Evolutionary conservation across 92 coral and sea anemone species (phyloP), one percentile per base, ranked within the genome.

Genomic region (Porites rus): DNA sequence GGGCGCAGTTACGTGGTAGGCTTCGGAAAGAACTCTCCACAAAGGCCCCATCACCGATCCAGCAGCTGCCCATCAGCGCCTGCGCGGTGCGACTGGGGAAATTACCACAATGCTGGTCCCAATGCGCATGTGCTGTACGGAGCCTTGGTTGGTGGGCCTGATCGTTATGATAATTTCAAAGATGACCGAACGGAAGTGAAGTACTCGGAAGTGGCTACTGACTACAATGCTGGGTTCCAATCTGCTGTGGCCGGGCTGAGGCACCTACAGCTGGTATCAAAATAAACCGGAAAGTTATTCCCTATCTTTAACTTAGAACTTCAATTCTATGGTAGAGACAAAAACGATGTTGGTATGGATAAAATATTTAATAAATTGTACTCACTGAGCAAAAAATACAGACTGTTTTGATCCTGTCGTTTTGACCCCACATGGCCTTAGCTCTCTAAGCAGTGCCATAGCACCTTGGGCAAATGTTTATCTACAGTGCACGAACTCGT

Each of bases 171-270:
- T 60, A 56, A 81, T 22, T 84, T 77, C 78, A 65, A 78, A 43
- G 94, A 91, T 59, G 65, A 69, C 20, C 73, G 94, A 58, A 69
- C 64, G 28, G 88, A 84, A 50, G 63, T 84, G 18, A 79, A 71
- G 89, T 54, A 54, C 64, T 87, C 88, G 19, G 92, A 91, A 61
- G 90, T 91, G 75, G 85, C 94, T 10, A 88, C 92, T 24, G 94
- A 88, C 86, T 91, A 88, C 77, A 91, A 91, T 17, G 94, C 92
- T 78, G 94, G 94, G 1, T 91, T 91, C 79, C 94, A 91, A 79
- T 88, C 92, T 46, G 92, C 89, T 7, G 90, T 88, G 43, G 92
- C 89, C 7, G 94, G 89, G 65, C 87, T 88, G 52, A 66, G 67
- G 64, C 64, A 13, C 54, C 67, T 75, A 11, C 80, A 75, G 80